These are phyloP conservation scores for Hoplostethus mediterraneus DNA, from an alignment of 2,797 vertebrate genomes.

Conservation along the genomic window DNA sequence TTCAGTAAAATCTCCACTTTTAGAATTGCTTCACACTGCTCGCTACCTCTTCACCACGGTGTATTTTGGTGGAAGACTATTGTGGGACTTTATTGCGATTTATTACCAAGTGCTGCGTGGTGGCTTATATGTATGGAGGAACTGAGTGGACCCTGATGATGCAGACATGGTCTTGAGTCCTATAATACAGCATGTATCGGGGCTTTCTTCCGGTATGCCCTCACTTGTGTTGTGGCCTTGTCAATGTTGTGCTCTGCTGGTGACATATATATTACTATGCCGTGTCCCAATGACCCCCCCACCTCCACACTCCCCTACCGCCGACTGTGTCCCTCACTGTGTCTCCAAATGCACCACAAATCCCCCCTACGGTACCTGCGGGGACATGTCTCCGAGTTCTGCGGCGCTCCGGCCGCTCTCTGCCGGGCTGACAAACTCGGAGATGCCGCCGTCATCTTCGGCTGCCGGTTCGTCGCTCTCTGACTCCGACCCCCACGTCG, in stretches of 20 bases:
- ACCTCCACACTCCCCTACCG: too few relatives aligned
- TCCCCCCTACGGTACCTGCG: conserved; percentile 64
- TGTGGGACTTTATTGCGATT: too few relatives aligned
- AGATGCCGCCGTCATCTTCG: conserved; percentile 79
- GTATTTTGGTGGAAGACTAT: too few relatives aligned
- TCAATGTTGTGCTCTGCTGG: neutral
- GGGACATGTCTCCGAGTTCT: conserved; percentile 63
- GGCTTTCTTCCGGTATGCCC: conserved; percentile 23
- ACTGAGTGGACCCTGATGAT: too few relatives aligned
- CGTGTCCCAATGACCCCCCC: neutral
- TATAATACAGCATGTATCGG: neutral
- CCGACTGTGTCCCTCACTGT: too few relatives aligned
- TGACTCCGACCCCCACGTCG: conserved; percentile 96
- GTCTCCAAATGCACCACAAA: too few relatives aligned
- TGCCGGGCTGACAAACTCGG: conserved; percentile 73
- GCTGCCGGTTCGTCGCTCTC: conserved; percentile 84
- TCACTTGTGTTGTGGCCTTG: conserved; percentile 42
- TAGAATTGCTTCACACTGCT: too few relatives aligned
- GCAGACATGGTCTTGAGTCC: too few relatives aligned
- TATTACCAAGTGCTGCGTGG: too few relatives aligned
- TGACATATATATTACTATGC: neutral
- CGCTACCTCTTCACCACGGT: too few relatives aligned
- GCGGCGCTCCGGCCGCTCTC: conserved; percentile 69
- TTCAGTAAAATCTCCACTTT: too few relatives aligned
- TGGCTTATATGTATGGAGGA: too few relatives aligned